A percentile compares a stretch with the other conserved stretches of the same genome.
phyloP scores from a whole-genome alignment of 2,797 vertebrate genomes.

The Philypnodon macrostomus region DNA sequence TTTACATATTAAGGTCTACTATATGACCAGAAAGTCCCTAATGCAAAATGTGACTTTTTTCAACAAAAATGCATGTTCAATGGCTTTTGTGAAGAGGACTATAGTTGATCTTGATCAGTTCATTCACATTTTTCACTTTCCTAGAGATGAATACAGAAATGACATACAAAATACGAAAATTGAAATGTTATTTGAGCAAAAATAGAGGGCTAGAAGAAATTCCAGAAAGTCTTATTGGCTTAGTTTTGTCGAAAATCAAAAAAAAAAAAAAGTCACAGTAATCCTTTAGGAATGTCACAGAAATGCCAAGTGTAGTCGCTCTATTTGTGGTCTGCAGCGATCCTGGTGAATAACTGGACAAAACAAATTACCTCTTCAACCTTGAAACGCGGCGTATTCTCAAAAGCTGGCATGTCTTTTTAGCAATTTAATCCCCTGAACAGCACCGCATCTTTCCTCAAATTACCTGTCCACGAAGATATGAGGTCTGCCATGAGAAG shows the following conservation, averaged over 20 bases:
- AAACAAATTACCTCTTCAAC: conserved; percentile 22
- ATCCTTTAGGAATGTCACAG: conserved; percentile 9
- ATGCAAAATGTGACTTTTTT: too few relatives aligned
- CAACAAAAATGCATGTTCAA: too few relatives aligned
- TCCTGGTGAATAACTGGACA: conserved; percentile 10
- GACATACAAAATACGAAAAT: neutral
- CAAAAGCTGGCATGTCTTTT: conserved; percentile 11
- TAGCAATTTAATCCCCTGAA: conserved; percentile 16
- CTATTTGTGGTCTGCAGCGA: conserved; percentile 12
- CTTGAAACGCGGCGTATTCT: conserved; percentile 1
- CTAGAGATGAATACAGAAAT: too few relatives aligned
- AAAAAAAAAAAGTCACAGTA: conserved; percentile 4
- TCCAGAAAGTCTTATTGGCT: neutral
- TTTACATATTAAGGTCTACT: too few relatives aligned
- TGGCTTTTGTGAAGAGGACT: too few relatives aligned
- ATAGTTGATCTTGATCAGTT: too few relatives aligned
- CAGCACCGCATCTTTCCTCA: conserved; percentile 28
- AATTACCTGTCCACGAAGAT: conserved; percentile 45
- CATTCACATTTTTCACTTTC: too few relatives aligned
- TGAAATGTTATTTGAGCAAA: neutral
- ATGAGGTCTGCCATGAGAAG: conserved; percentile 28
- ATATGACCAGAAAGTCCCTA: too few relatives aligned
- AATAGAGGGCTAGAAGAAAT: too few relatives aligned
- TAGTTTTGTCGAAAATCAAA: neutral
- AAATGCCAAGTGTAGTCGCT: conserved; percentile 1